Evolutionary conservation across 2,113 vertebrate genomes (phyloP).

Genomic region (Rhynchomys soricoides): DNA sequence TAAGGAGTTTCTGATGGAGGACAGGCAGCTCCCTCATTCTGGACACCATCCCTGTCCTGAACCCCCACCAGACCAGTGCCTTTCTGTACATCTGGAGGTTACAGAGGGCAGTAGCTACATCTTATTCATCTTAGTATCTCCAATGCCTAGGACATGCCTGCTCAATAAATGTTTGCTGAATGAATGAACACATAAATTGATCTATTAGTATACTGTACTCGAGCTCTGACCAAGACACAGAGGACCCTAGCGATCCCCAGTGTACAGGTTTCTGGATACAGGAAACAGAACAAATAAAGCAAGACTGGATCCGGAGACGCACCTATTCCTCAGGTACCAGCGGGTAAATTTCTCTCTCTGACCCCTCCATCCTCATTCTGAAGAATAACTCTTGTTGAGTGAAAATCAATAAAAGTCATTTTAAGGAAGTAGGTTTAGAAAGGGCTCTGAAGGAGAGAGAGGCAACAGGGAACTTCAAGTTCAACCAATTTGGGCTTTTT

Average conservation of each 20-base stretch:
- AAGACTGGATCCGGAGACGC: slow-evolving; percentile 62
- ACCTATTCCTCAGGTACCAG: slow-evolving; percentile 79
- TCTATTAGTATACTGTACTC: slow-evolving; percentile 82
- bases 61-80: slow-evolving; percentile 44
- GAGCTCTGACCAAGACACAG: slow-evolving; percentile 76
- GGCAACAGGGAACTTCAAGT: slow-evolving; percentile 70
- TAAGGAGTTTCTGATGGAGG: slow-evolving; percentile 16
- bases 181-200: slow-evolving; percentile 83
- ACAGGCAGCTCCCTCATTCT: slow-evolving; percentile 52
- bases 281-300: slow-evolving; percentile 80
- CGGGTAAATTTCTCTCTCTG: slow-evolving; percentile 80
- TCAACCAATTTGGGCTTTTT: slow-evolving; percentile 70
- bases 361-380: slow-evolving; percentile 81
- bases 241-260: slow-evolving; percentile 72
- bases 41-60: slow-evolving; percentile 62
- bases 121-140: slow-evolving; percentile 78
- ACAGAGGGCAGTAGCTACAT: slow-evolving; percentile 62
- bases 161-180: slow-evolving; percentile 84
- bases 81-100: slow-evolving; percentile 68
- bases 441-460: slow-evolving; percentile 69
- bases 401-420: slow-evolving; percentile 84
- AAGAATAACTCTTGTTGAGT: slow-evolving; percentile 82
- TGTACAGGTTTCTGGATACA: slow-evolving; percentile 71
- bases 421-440: slow-evolving; percentile 82
- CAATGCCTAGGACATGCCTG: slow-evolving; percentile 76